These are phyloP conservation scores for Anarsia innoxiella DNA, from an alignment of 2,888 invertebrate species.

Conservation along the genomic window DNA sequence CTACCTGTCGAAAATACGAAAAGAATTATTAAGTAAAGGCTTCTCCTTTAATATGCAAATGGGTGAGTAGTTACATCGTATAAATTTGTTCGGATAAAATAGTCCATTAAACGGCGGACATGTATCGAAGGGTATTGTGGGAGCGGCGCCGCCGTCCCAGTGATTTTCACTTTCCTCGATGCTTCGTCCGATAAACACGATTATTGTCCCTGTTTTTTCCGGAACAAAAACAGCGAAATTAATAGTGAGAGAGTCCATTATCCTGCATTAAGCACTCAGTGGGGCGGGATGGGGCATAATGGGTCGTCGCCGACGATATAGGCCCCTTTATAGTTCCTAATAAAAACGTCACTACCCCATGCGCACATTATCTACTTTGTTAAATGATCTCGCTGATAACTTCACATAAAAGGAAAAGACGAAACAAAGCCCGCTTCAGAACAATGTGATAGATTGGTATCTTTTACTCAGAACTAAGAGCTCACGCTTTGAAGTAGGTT, in stretches of 20 bases:
- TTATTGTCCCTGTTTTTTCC: slow-evolving; percentile 41
- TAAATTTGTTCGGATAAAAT: too few relatives aligned
- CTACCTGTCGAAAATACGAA: too few relatives aligned
- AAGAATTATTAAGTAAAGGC: too few relatives aligned
- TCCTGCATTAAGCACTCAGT: slow-evolving; percentile 65
- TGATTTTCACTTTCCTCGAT: slow-evolving; percentile 6
- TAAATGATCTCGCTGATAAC: slow-evolving; percentile 12
- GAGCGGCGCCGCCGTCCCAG: background rate
- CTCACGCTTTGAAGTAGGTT: slow-evolving; percentile 35
- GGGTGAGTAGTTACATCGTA: too few relatives aligned
- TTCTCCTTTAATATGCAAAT: too few relatives aligned
- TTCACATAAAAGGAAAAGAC: background rate
- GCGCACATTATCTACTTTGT: slow-evolving; percentile 29
- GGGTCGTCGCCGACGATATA: slow-evolving; percentile 38
- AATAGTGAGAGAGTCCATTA: slow-evolving; percentile 65
- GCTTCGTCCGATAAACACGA: slow-evolving; percentile 21
- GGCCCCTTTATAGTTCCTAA: slow-evolving; percentile 48
- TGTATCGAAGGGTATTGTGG: too few relatives aligned
- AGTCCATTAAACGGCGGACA: background rate
- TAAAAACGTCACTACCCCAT: slow-evolving; percentile 46
- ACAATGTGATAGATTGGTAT: slow-evolving; percentile 15
- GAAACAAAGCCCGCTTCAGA: slow-evolving; percentile 16
- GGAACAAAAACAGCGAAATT: slow-evolving; percentile 55
- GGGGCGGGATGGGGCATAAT: slow-evolving; percentile 52
- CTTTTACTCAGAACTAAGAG: slow-evolving; percentile 17